A percentile compares a stretch with the other conserved stretches of the same genome.
phyloP scores from a whole-genome alignment of 1,140 invertebrate species.

The Aphaenogaster floridana region DNA sequence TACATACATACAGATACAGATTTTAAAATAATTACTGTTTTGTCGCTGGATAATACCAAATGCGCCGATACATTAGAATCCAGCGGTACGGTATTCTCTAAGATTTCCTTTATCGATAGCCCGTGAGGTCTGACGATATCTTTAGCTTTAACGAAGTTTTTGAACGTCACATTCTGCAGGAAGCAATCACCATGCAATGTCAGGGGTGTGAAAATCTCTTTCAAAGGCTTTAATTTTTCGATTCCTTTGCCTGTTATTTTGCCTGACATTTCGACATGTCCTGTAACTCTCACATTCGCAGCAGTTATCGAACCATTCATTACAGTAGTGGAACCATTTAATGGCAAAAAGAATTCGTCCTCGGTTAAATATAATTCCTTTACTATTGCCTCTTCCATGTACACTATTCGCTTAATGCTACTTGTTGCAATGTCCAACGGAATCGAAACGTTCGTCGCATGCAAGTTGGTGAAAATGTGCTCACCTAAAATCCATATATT shows the following conservation, averaged over 20 bases:
- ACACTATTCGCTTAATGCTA: constrained; percentile 57
- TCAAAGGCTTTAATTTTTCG: constrained; percentile 60
- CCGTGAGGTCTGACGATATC: constrained; percentile 70
- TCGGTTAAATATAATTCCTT: constrained; percentile 67
- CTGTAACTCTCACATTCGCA: constrained; percentile 66
- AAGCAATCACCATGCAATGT: constrained; percentile 59
- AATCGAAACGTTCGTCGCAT: constrained; percentile 41
- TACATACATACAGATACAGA: too few species aligned
- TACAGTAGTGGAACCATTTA: constrained; percentile 62
- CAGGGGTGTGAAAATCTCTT: constrained; percentile 29
- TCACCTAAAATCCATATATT: constrained; percentile 62
- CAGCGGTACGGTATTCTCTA: constrained; percentile 70
- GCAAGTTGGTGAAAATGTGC: constrained; percentile 60
- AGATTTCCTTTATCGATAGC: constrained; percentile 71
- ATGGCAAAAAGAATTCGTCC: constrained; percentile 71
- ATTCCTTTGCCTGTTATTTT: constrained; percentile 67
- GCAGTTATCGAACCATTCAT: constrained; percentile 72
- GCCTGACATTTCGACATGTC: constrained; percentile 61
- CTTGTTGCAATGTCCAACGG: constrained; percentile 67
- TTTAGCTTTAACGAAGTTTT: constrained; percentile 48
- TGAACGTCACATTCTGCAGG: constrained; percentile 73
- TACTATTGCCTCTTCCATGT: constrained; percentile 41
- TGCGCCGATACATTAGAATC: constrained; percentile 68
- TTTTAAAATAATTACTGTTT: constrained; percentile 48
- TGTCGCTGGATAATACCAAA: constrained; percentile 68